Evolutionary conservation across 2,888 invertebrate genomes (phyloP).

Genomic region (Parnassius smintheus): DNA sequence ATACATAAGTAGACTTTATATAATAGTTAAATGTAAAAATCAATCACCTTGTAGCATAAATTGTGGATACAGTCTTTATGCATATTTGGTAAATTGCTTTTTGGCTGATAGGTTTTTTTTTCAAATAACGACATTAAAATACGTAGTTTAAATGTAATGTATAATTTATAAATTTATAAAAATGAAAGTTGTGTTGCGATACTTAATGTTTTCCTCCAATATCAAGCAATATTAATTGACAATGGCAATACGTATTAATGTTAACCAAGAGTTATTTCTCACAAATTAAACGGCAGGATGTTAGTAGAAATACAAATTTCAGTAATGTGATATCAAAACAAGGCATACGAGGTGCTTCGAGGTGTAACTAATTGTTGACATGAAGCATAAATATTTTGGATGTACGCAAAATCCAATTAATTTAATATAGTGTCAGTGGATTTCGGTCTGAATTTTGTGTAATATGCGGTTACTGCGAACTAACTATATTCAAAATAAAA

Average conservation of each 20-base stretch:
- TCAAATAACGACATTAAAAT: too few species aligned
- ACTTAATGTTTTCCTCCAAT: too few species aligned
- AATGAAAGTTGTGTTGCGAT: too few species aligned
- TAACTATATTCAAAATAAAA: not conserved
- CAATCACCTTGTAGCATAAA: too few species aligned
- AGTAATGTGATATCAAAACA: slow-evolving; percentile 10
- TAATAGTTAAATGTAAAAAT: too few species aligned
- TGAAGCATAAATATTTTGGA: slow-evolving; percentile 14
- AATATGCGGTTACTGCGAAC: not conserved
- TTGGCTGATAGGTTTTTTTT: too few species aligned
- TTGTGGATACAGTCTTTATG: too few species aligned
- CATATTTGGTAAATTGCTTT: too few species aligned
- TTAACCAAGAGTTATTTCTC: not conserved
- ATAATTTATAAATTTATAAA: too few species aligned
- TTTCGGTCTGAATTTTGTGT: slow-evolving; percentile 1
- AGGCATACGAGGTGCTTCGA: slow-evolving; percentile 1
- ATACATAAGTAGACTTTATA: too few species aligned
- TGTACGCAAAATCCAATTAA: slow-evolving; percentile 18
- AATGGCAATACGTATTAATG: not conserved
- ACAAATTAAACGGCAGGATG: slow-evolving; percentile 11
- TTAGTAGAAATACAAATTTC: slow-evolving; percentile 11
- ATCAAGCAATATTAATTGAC: not conserved
- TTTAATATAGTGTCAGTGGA: slow-evolving; percentile 8
- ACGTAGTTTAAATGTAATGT: too few species aligned
- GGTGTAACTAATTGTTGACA: slow-evolving; percentile 21